A percentile compares a stretch with the other conserved stretches of the same genome.
Conservation (phyloP, 2,797 vertebrate species). For the Squalus acanthias region DNA sequence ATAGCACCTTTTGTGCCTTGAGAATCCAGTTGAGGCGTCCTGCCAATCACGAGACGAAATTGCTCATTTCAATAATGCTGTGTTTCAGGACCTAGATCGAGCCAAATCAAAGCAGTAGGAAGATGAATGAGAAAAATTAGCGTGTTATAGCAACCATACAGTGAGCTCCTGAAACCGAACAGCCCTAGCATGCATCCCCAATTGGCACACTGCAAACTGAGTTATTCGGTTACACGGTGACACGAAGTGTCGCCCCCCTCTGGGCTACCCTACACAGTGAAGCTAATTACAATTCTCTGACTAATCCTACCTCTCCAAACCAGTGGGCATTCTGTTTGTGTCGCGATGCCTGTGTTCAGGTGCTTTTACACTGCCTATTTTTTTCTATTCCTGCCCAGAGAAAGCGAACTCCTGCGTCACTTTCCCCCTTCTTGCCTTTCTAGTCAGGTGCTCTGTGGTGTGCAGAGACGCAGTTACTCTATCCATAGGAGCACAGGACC, state of each 20-base stretch:
- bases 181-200: no score
- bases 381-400: no score
- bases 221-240: neutral
- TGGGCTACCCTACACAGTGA: neutral
- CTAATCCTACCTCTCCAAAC: no score
- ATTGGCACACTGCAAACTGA: neutral
- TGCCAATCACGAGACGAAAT: neutral
- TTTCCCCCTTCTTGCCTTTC: neutral
- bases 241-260: neutral
- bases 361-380: neutral
- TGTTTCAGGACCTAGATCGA: neutral
- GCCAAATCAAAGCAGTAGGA: neutral
- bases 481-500: neutral
- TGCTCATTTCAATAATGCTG: neutral
- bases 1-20: neutral
- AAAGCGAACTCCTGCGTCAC: no score
- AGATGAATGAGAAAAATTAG: neutral
- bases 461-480: neutral
- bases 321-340: no score
- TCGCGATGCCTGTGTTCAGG: neutral
- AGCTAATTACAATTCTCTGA: neutral
- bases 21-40: neutral
- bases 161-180: no score
- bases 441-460: neutral
- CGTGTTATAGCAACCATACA: no score